Conservation (phyloP, 1,140 invertebrate species). For the Palaemon carinicauda region DNA sequence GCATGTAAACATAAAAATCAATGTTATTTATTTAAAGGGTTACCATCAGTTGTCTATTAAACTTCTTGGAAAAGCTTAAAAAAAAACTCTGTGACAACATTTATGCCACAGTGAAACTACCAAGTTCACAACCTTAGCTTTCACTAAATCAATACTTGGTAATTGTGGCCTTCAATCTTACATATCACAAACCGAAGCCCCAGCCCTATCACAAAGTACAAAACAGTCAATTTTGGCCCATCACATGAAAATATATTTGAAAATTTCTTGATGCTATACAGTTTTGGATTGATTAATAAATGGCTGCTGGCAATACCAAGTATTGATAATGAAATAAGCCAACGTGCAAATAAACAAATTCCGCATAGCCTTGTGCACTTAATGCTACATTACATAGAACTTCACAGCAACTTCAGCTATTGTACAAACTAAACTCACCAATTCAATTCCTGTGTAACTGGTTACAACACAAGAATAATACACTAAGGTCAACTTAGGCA, state of each 20-base stretch:
- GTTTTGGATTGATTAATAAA: constrained; percentile 19
- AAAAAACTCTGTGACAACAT: no score
- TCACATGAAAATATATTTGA: constrained; percentile 12
- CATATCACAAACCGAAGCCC: neutral
- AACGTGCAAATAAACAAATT: constrained; percentile 33
- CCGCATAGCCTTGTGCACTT: neutral
- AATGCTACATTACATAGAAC: no score
- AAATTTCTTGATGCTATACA: neutral
- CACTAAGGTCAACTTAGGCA: no score
- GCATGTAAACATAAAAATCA: no score
- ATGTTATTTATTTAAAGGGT: no score
- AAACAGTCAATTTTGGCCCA: constrained; percentile 36
- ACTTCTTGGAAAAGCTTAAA: no score
- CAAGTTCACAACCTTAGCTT: neutral
- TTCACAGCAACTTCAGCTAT: neutral
- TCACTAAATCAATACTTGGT: constrained; percentile 55
- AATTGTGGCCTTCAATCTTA: constrained; percentile 27
- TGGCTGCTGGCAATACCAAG: constrained; percentile 57
- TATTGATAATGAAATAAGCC: constrained; percentile 55
- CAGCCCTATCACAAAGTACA: neutral
- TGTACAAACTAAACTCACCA: neutral
- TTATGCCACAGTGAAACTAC: neutral
- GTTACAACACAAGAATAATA: no score
- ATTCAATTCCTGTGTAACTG: neutral
- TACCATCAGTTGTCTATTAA: no score